Percentiles rank a stretch among this genome's conserved stretches.
Evolutionary conservation across 2,113 vertebrate genomes (phyloP).

Genomic region (Cyrtonyx montezumae): DNA sequence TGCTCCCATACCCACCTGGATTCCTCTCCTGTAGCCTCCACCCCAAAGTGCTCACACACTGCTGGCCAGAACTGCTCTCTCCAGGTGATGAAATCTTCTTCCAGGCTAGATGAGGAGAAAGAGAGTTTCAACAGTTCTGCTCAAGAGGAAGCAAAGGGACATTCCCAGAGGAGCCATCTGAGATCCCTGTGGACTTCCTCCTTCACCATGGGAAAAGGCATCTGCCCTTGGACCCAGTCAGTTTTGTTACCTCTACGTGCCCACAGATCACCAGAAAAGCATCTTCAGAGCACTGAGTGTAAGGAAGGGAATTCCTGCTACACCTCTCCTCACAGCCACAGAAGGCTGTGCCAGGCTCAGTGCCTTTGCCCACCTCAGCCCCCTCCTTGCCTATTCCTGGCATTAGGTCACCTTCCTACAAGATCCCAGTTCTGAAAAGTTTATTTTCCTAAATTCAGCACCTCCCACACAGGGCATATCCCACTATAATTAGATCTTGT

Average conservation of each 20-base stretch:
- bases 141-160: neutral
- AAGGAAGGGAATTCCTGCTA: neutral
- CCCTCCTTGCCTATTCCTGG: rapidly evolving
- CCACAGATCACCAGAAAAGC: neutral
- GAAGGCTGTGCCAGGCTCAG: neutral
- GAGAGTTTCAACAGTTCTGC: neutral
- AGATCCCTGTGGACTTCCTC: neutral
- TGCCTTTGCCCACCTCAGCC: neutral
- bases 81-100: constrained; percentile 98
- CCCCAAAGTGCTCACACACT: constrained; percentile 95
- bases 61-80: constrained; percentile 99
- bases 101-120: constrained; percentile 77
- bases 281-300: neutral
- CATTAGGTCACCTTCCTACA: neutral
- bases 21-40: constrained; percentile 96
- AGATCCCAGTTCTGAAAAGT: neutral
- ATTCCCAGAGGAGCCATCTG: neutral
- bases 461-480: neutral
- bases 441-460: neutral
- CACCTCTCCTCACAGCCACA: neutral
- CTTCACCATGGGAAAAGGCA: neutral
- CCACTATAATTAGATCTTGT: neutral
- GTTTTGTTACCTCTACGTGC: neutral
- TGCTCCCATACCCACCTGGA: constrained; percentile 82
- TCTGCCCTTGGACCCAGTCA: neutral